phyloP scores from a whole-genome alignment of 2,113 vertebrate genomes.

The Pelecanus crispus region DNA sequence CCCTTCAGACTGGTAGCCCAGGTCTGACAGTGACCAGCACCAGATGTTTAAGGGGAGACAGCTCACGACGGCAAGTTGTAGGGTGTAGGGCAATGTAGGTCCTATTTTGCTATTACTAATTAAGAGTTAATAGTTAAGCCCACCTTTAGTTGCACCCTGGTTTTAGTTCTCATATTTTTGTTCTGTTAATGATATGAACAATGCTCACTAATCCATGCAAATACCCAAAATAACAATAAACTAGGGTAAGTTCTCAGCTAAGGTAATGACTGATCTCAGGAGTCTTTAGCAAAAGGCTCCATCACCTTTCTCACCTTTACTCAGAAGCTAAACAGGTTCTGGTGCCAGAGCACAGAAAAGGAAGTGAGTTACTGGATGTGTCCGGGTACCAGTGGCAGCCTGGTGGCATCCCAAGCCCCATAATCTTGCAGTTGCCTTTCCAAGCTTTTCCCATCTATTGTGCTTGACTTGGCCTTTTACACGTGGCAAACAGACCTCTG shows the following conservation, averaged over 20 bases:
- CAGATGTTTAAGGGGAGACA: background rate
- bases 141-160: background rate
- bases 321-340: background rate
- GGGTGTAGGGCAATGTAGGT: background rate
- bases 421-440: background rate
- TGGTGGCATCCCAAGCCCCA: background rate
- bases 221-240: background rate
- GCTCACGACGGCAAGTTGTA: accelerated
- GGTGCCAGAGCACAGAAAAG: background rate
- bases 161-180: background rate
- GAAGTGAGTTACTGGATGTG: background rate
- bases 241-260: background rate
- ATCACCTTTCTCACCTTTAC: background rate
- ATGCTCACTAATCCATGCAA: background rate
- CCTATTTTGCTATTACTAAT: background rate
- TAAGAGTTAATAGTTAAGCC: background rate
- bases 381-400: background rate
- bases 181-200: background rate
- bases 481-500: background rate
- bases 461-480: background rate
- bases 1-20: background rate
- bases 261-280: background rate
- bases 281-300: background rate
- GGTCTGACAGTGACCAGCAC: background rate
- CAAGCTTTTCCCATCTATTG: background rate